A percentile compares a stretch with the other conserved stretches of the same genome.
These are phyloP conservation scores for Gymnocypris eckloni DNA, from an alignment of 2,797 vertebrate species.

Conservation along the genomic window DNA sequence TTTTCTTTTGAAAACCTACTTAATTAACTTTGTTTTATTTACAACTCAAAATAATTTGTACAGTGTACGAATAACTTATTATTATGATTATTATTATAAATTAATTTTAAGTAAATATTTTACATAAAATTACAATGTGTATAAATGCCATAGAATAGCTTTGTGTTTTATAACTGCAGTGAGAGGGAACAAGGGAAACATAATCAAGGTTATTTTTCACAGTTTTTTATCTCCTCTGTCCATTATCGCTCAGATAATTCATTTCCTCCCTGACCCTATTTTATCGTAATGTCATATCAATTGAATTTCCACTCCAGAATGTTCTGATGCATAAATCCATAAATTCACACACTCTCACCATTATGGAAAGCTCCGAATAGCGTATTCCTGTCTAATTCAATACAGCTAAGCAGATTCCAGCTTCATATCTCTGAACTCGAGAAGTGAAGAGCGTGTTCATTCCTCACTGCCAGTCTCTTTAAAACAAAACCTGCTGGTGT, in stretches of 20 bases:
- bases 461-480: conserved; percentile 55
- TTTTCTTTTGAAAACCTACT: no score
- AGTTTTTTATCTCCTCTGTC: background rate
- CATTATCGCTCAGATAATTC: background rate
- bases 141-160: conserved; percentile 1
- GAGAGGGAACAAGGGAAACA: background rate
- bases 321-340: conserved; percentile 41
- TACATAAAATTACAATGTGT: background rate
- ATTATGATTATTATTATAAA: background rate
- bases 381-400: background rate
- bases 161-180: background rate
- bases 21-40: no score
- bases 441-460: conserved; percentile 1
- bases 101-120: background rate
- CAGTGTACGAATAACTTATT: background rate
- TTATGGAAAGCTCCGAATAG: conserved; percentile 1
- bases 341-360: conserved; percentile 27
- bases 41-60: background rate
- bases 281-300: conserved; percentile 43
- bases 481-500: conserved; percentile 59
- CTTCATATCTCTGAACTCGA: conserved; percentile 13
- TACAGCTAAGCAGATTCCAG: conserved; percentile 31
- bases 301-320: conserved; percentile 20
- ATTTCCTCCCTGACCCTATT: conserved; percentile 31
- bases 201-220: conserved; percentile 3